Percentiles rank a stretch among this genome's conserved stretches.
Conservation (phyloP, 2,888 invertebrate species). For the Myopa tessellatipennis region DNA sequence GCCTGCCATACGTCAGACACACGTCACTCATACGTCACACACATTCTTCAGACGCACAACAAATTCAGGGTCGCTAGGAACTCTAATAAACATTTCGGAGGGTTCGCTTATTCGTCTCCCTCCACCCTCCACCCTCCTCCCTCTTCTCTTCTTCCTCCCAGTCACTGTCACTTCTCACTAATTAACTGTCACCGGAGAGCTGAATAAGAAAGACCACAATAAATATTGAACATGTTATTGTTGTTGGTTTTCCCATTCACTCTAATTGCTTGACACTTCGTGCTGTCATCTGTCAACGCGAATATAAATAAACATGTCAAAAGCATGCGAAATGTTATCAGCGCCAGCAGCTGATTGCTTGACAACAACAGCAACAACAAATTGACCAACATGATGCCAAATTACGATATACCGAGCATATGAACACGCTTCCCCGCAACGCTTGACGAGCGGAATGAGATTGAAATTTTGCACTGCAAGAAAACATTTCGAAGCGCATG, state of each 20-base stretch:
- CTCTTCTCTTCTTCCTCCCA: not conserved
- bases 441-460: too few species aligned
- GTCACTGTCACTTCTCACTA: not conserved
- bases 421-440: too few species aligned
- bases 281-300: slow-evolving; percentile 13
- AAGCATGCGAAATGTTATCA: not conserved
- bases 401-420: too few species aligned
- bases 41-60: too few species aligned
- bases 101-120: not conserved
- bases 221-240: not conserved
- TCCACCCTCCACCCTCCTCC: not conserved
- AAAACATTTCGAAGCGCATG: too few species aligned
- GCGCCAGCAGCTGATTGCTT: not conserved
- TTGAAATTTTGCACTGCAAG: too few species aligned
- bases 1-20: too few species aligned
- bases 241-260: slow-evolving; percentile 1
- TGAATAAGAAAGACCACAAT: not conserved
- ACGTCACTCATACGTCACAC: too few species aligned
- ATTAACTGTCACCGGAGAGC: not conserved
- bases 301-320: not conserved
- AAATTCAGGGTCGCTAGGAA: too few species aligned
- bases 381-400: too few species aligned
- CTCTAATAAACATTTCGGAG: too few species aligned
- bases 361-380: not conserved
- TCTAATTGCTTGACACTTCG: slow-evolving; percentile 22